A percentile compares a stretch with the other conserved stretches of the same genome.
phyloP scores from a whole-genome alignment of 2,797 vertebrate species.

The Lates japonicus region DNA sequence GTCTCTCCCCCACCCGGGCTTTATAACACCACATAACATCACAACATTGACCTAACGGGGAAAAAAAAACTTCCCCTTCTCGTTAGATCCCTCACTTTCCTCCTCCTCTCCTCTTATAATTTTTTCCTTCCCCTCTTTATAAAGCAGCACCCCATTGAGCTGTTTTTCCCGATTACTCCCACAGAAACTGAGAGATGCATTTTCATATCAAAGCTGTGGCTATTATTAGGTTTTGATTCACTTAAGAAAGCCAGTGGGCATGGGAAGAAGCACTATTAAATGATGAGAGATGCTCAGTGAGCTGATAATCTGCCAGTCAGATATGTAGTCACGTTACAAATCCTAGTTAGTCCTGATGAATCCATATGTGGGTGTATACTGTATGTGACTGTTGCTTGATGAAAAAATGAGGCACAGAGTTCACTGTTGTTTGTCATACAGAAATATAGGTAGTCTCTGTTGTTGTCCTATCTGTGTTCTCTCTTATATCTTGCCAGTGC shows the following conservation, averaged over 20 bases:
- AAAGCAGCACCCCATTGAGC: conserved; percentile 25
- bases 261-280: conserved; percentile 25
- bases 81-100: neutral
- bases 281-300: conserved; percentile 33
- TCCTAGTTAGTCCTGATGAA: conserved; percentile 6
- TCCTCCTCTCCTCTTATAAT: neutral
- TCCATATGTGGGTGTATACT: neutral
- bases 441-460: conserved; percentile 36
- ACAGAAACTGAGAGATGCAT: conserved; percentile 53
- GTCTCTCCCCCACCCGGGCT: conserved; percentile 24
- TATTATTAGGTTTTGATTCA: conserved; percentile 70
- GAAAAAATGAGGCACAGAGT: conserved; percentile 12
- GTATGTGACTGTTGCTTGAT: neutral
- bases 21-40: conserved; percentile 15
- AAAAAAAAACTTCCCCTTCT: neutral
- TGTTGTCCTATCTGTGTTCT: conserved; percentile 16
- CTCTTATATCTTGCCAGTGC: conserved; percentile 42
- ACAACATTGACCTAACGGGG: conserved; percentile 1
- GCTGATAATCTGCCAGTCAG: conserved; percentile 37
- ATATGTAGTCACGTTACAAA: conserved; percentile 29
- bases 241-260: conserved; percentile 40
- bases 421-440: conserved; percentile 31
- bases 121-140: neutral
- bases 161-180: conserved; percentile 47
- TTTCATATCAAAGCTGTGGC: conserved; percentile 64